Base-by-base conservation (phyloP, 2,888 invertebrate species). In the Folsomia candida region DNA sequence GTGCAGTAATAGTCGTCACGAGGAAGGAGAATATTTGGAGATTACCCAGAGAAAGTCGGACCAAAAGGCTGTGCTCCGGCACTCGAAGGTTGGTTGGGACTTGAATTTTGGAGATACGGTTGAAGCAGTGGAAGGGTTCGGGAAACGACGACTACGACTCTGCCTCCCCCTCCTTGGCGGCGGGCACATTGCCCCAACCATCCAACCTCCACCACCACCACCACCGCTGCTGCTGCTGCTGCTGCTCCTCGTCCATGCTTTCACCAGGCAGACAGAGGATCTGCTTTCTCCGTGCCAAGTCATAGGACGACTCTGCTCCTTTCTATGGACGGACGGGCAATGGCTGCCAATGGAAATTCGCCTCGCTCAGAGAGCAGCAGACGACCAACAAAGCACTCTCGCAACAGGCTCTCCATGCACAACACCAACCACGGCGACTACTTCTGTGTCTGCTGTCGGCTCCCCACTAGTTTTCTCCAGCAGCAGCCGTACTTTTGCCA, bases 291-390 rank as follows among this genome's bases (percentile, higher is more conserved):
- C n/a, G 20, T 6, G 11, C 54, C 22, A 54, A 54, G 54, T 54
- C 54, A 54, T 4, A 37, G 54, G 54, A 54, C 54, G 54, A 20
- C 22, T 54, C 22, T 37, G 37, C 37, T 37, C 4, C 14, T 37
- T 14, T 37, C 37, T 37, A n/a, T n/a, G n/a, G n/a, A n/a, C n/a
- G n/a, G n/a, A 11, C 20, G 18, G 64, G 51, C 51, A 64, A 62
- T 62, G 62, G 62, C 64, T 64, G 51, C 64, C 64, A 64, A 64
- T 65, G 65, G 27, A 27, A 24, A 51, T 26, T 65, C 26, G 65
- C 20, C 65, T 18, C n/a, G n/a, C n/a, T n/a, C n/a, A n/a, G n/a
- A n/a, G n/a, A 47, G 11, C 54, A 54, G 11, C 54, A 54, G 4
- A 14, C 37, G 14, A 14, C 14, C 37, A 4, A 37, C 4, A 51